phyloP scores from a whole-genome alignment of 2,888 invertebrate genomes.

The Eupithecia vulgata region DNA sequence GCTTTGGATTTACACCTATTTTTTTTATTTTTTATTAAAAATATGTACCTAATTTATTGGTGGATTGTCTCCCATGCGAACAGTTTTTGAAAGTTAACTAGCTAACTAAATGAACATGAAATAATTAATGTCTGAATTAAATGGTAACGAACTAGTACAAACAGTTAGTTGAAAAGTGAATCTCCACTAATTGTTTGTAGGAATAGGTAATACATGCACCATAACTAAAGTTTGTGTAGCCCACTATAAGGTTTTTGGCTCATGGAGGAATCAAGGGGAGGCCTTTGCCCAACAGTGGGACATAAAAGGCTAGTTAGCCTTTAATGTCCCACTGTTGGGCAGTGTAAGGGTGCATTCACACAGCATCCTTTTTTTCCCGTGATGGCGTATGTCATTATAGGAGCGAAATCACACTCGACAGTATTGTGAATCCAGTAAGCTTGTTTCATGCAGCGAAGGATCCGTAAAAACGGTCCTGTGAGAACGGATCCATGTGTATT shows the following conservation, averaged over 20 bases:
- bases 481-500: too few species aligned
- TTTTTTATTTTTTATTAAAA: background rate
- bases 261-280: too few species aligned
- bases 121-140: background rate
- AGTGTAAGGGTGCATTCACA: too few species aligned
- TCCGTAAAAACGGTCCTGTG: too few species aligned
- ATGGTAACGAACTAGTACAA: background rate
- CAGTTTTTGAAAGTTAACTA: background rate
- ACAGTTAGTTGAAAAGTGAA: background rate
- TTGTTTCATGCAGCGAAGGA: too few species aligned
- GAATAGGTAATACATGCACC: background rate
- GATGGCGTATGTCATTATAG: too few species aligned
- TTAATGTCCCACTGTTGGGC: too few species aligned
- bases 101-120: background rate
- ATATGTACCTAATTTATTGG: background rate
- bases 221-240: background rate
- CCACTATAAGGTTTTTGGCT: background rate
- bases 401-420: too few species aligned
- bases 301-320: too few species aligned
- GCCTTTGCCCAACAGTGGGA: too few species aligned
- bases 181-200: background rate
- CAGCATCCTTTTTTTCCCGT: too few species aligned
- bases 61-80: background rate
- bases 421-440: too few species aligned
- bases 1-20: background rate